Evolutionary conservation across 2,797 vertebrate genomes (phyloP).

Genomic region (Orestias chungarensis): DNA sequence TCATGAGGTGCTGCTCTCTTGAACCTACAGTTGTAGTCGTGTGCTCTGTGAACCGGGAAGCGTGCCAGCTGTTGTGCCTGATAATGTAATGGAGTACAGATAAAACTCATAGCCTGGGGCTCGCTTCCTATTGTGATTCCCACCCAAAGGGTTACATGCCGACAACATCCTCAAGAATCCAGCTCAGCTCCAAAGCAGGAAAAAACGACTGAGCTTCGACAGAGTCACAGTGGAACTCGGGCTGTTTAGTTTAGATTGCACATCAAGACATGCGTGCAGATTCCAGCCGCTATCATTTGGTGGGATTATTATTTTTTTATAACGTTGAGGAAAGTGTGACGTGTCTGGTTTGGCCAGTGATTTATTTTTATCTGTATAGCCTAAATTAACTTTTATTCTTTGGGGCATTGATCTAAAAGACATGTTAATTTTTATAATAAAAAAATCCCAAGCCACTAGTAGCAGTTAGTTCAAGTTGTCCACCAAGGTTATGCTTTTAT

Average conservation of each 20-base stretch:
- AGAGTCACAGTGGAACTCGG: conserved; percentile 60
- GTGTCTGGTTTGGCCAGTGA: conserved; percentile 18
- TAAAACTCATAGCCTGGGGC: conserved; percentile 60
- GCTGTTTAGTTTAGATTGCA: conserved; percentile 67
- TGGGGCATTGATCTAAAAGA: neutral
- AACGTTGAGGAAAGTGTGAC: conserved; percentile 34
- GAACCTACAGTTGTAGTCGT: conserved; percentile 43
- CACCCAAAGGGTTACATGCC: conserved; percentile 65
- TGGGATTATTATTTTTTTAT: conserved; percentile 11
- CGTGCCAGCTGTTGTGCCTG: conserved; percentile 60
- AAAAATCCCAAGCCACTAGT: neutral
- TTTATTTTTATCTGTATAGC: conserved; percentile 22
- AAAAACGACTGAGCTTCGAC: conserved; percentile 69
- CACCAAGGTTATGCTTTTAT: neutral
- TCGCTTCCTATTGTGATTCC: conserved; percentile 65
- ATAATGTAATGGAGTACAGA: conserved; percentile 58
- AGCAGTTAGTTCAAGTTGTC: neutral
- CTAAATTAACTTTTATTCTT: conserved; percentile 21
- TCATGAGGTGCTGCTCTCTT: conserved; percentile 40
- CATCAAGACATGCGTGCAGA: conserved; percentile 56
- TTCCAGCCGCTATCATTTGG: conserved; percentile 44
- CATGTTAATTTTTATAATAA: neutral
- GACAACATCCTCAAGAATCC: conserved; percentile 76
- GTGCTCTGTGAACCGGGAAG: conserved; percentile 48
- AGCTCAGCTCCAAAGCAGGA: conserved; percentile 71